Evolutionary conservation across 1,140 invertebrate genomes (phyloP).

Genomic region (Platorchestia sp.): DNA sequence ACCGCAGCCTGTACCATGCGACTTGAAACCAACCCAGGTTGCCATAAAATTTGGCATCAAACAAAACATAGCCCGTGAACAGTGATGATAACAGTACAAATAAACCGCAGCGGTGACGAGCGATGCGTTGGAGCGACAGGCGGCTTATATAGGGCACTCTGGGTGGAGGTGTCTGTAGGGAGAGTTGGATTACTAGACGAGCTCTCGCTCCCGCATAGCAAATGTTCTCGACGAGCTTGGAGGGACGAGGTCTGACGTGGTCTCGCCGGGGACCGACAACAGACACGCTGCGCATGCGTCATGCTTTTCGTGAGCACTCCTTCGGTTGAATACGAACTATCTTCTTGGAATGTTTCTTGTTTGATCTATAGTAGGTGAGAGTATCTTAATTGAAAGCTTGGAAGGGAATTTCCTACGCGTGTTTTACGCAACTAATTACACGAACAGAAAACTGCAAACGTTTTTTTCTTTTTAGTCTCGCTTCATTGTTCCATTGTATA

Average conservation of each 20-base stretch:
- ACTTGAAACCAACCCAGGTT: background rate
- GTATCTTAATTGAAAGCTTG: too few relatives aligned
- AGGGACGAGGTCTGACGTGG: background rate
- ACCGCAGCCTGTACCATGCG: background rate
- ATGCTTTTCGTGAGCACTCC: background rate
- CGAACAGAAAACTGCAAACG: too few relatives aligned
- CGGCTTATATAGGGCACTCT: background rate
- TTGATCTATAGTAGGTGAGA: background rate
- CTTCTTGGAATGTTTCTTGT: background rate
- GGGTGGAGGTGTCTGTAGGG: background rate
- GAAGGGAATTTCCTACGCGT: too few relatives aligned
- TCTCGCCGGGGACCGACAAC: background rate
- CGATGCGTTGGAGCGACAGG: background rate
- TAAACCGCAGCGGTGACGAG: background rate
- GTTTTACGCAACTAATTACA: too few relatives aligned
- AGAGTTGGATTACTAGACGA: background rate
- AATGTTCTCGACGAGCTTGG: background rate
- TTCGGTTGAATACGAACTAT: background rate
- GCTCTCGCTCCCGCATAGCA: background rate
- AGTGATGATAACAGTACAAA: background rate
- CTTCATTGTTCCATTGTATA: too few relatives aligned
- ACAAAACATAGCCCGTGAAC: background rate
- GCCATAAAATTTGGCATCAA: background rate
- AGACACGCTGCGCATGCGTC: background rate
- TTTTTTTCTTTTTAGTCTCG: too few relatives aligned